phyloP scores from a whole-genome alignment of 2,797 vertebrate species.

The Danio aesculapii region DNA sequence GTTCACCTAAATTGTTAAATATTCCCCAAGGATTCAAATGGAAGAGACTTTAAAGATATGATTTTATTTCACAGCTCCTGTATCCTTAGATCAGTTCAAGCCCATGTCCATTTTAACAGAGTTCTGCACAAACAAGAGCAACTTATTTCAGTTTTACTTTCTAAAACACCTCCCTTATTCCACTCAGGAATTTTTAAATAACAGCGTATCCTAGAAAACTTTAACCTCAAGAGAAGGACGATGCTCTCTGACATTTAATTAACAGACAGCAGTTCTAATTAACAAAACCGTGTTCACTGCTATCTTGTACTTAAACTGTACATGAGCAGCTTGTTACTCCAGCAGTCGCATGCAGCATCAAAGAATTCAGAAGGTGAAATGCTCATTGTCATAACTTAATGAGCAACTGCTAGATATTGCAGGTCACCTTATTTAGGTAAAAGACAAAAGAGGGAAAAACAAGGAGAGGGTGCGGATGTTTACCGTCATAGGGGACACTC shows the following conservation, averaged over 20 bases:
- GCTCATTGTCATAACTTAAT: conserved; percentile 28
- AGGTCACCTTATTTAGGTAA: conserved; percentile 31
- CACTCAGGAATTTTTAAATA: neutral
- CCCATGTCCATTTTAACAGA: neutral
- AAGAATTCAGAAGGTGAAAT: conserved; percentile 28
- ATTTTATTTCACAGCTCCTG: neutral
- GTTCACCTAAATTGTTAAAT: neutral
- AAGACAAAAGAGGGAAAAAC: conserved; percentile 1
- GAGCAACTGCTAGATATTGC: conserved; percentile 26
- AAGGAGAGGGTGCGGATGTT: neutral
- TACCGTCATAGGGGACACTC: conserved; percentile 2
- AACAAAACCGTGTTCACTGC: conserved; percentile 19
- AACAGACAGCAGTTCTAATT: conserved; percentile 45
- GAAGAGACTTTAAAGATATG: neutral
- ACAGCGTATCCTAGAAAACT: conserved; percentile 18
- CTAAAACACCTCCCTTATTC: neutral
- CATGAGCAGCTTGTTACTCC: neutral
- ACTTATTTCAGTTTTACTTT: neutral
- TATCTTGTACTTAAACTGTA: conserved; percentile 19
- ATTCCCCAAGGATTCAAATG: neutral
- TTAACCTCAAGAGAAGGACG: conserved; percentile 27
- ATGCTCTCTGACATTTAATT: conserved; percentile 49
- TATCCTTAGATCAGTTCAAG: neutral
- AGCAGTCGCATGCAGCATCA: neutral
- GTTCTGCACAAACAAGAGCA: neutral